Evolutionary conservation across 1,140 invertebrate species (phyloP).

Genomic region (Drosophila auraria): DNA sequence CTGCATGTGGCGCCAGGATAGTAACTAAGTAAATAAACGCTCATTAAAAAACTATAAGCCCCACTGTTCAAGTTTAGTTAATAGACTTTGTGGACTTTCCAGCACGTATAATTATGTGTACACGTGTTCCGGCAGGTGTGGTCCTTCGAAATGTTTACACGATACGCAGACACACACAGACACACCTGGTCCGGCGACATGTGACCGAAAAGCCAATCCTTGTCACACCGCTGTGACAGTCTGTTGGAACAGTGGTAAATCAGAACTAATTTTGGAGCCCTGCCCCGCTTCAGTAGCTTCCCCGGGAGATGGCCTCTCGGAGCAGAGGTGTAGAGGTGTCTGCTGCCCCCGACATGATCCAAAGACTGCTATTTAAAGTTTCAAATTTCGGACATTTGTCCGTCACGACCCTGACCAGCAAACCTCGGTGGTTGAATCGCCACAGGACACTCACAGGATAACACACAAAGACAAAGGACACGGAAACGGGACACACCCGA

Average conservation of each 20-base stretch:
- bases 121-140: slow-evolving; percentile 47
- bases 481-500: slow-evolving; percentile 18
- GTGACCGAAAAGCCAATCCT: slow-evolving; percentile 43
- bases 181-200: slow-evolving; percentile 28
- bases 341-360: slow-evolving; percentile 29
- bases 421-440: slow-evolving; percentile 43
- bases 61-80: slow-evolving; percentile 8
- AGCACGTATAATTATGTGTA: slow-evolving; percentile 43
- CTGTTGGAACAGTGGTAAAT: slow-evolving; percentile 50
- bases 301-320: background rate
- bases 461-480: slow-evolving; percentile 23
- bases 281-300: slow-evolving; percentile 28
- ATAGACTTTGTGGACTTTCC: slow-evolving; percentile 28
- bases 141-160: slow-evolving; percentile 42
- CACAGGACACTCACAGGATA: slow-evolving; percentile 35
- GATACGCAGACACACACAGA: slow-evolving; percentile 29
- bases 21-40: slow-evolving; percentile 16
- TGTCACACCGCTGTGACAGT: slow-evolving; percentile 37
- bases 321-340: slow-evolving; percentile 15
- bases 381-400: slow-evolving; percentile 81
- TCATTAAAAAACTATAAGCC: slow-evolving; percentile 9
- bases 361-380: slow-evolving; percentile 70
- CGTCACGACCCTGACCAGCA: slow-evolving; percentile 56
- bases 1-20: background rate
- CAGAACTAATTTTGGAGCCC: slow-evolving; percentile 57